Evolutionary conservation across 2,113 vertebrate genomes (phyloP).

Genomic region (Myotis brandtii): DNA sequence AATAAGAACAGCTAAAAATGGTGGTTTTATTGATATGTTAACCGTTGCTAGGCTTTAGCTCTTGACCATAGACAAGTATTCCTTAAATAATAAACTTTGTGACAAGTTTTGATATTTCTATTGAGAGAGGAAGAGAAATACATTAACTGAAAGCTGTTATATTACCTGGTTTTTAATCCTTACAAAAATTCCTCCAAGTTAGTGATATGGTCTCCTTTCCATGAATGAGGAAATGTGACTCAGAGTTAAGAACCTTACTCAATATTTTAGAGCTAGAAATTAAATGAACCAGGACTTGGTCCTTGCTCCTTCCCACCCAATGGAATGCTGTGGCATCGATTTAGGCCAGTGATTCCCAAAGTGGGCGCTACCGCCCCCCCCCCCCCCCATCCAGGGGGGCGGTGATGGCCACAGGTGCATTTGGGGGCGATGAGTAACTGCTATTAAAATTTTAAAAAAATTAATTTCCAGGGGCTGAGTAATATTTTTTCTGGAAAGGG

Average conservation of each 20-base stretch:
- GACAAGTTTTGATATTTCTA: background rate
- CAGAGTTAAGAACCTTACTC: background rate
- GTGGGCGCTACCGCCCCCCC: too few relatives aligned
- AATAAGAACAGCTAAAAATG: background rate
- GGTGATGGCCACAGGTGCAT: too few relatives aligned
- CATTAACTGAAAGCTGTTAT: background rate
- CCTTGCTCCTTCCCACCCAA: background rate
- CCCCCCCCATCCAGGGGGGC: too few relatives aligned
- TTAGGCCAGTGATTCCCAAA: too few relatives aligned
- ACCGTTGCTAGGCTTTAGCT: background rate
- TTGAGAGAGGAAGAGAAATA: background rate
- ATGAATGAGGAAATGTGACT: background rate
- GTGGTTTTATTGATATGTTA: background rate
- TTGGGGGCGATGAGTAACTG: too few relatives aligned
- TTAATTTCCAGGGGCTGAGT: too few relatives aligned
- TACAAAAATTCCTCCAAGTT: background rate
- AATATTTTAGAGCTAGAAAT: background rate
- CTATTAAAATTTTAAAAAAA: too few relatives aligned
- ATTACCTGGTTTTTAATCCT: constrained; percentile 33
- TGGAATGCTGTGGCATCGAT: background rate
- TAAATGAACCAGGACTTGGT: background rate
- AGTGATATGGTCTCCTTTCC: background rate
- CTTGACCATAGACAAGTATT: background rate
- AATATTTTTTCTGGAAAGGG: too few relatives aligned
- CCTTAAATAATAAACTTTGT: background rate